These are phyloP conservation scores for Asarcornis scutulata DNA, from an alignment of 2,113 vertebrate species.

Conservation along the genomic window DNA sequence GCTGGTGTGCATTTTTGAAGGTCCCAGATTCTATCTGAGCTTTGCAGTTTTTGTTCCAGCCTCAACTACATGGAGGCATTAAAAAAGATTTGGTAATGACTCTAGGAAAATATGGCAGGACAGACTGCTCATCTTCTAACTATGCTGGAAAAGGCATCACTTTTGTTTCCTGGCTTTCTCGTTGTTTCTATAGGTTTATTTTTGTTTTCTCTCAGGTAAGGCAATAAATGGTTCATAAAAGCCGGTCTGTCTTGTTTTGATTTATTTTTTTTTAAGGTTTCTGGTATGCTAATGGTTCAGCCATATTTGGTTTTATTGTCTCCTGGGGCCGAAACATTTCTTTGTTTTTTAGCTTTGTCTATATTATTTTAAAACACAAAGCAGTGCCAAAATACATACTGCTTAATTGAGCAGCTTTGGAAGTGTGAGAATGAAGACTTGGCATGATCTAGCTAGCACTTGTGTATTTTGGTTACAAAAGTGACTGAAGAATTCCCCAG, in stretches of 20 bases:
- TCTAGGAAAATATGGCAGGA: neutral
- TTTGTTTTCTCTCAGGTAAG: conserved; percentile 11
- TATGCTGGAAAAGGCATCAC: neutral
- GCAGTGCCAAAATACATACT: conserved; percentile 44
- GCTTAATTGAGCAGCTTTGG: conserved; percentile 47
- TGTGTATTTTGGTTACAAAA: conserved; percentile 55
- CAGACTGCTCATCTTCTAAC: neutral
- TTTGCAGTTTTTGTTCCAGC: neutral
- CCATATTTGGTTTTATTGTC: neutral
- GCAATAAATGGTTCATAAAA: conserved; percentile 8
- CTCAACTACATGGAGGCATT: neutral
- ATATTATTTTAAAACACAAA: conserved; percentile 44
- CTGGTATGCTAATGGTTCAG: conserved; percentile 8
- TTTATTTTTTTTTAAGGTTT: neutral
- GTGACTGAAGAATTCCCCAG: conserved; percentile 39
- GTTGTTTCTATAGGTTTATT: neutral
- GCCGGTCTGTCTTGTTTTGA: neutral
- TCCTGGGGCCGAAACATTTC: conserved; percentile 5
- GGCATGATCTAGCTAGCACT: conserved; percentile 45
- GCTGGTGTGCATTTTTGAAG: neutral
- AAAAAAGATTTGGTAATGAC: neutral
- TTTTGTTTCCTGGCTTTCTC: neutral
- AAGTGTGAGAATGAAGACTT: conserved; percentile 59
- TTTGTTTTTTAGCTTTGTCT: conserved; percentile 54
- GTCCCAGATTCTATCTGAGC: neutral